These are phyloP conservation scores for Nesoenas mayeri DNA, from an alignment of 2,113 vertebrate species.

Conservation along the genomic window DNA sequence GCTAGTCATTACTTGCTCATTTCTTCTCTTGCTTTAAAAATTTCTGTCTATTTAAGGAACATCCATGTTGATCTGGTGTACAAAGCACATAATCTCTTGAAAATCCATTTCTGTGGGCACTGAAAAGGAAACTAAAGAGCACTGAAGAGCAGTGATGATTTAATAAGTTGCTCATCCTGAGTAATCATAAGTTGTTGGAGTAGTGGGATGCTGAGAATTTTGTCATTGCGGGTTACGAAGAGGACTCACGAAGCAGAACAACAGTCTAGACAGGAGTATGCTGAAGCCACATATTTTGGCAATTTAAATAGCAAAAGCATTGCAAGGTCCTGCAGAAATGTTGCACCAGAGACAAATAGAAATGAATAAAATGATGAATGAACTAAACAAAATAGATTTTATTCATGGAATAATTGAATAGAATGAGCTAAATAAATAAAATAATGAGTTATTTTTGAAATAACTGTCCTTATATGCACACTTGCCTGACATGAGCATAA, in stretches of 20 bases:
- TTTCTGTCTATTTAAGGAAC: not conserved
- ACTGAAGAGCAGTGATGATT: not conserved
- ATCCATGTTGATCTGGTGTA: not conserved
- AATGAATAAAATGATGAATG: not conserved
- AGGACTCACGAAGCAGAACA: not conserved
- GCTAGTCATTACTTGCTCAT: not conserved
- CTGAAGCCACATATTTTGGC: not conserved
- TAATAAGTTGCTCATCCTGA: not conserved
- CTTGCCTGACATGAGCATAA: not conserved
- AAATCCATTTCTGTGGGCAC: not conserved
- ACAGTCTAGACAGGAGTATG: not conserved
- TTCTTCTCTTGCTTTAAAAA: not conserved
- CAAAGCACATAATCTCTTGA: not conserved
- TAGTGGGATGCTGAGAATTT: not conserved
- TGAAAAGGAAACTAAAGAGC: not conserved
- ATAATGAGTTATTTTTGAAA: not conserved
- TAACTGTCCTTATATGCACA: not conserved
- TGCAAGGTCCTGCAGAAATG: not conserved
- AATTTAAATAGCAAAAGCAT: not conserved
- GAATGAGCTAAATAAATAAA: not conserved
- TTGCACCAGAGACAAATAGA: not conserved
- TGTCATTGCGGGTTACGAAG: not conserved
- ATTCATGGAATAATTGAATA: not conserved
- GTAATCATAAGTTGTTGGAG: not conserved
- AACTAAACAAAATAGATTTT: not conserved